Evolutionary conservation across 2,113 vertebrate genomes (phyloP), one percentile per base, ranked within the genome.

Genomic region (Mormyrus lacerda): DNA sequence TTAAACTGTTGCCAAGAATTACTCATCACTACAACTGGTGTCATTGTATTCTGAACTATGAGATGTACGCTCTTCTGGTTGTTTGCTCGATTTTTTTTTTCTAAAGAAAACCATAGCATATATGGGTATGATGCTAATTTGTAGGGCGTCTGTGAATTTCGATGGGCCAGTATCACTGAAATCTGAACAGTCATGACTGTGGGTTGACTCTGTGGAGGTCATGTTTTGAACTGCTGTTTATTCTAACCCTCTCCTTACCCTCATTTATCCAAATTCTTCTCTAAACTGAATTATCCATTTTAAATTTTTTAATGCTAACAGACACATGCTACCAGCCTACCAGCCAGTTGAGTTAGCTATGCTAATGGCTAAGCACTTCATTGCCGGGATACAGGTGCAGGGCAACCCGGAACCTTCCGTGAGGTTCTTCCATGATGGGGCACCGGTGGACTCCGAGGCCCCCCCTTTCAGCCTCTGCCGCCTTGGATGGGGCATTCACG

Each of bases 331-430:
- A 42, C 31, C 13, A 6, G 73, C 31, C 15, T 19, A 42, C 17
- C 73, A 19, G 35, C 10, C 27, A 2, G 35, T 8, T 42, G 4
- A 39, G 31, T 42, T 39, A 5, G 24, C 44, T 21, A 47, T 45
- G 24, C 82, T 84, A 11, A 84, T 47, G 39, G 44, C 21, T 44
- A 42, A 47, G 42, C 42, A 10, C 24, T n/a, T 44, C 5, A 0
- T 47, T n/a, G 44, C 44, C 4, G 82, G 21, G 17, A 84, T 9
- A 5, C 79, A 90, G 90, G 87, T 88, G 24, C 87, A 90, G 13
- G 90, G 90, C 17, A 50, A 85, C 42, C 90, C 90, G 4, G 90
- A 90, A 10, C 90, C 90, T 15, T 61, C 51, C 1, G 76, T 90
- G 87, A 7, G 7, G 50, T 90, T 88, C 79, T 85, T 19, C 51